Base-by-base conservation (phyloP, 2,888 invertebrate genomes). In the Adela reaumurella region DNA sequence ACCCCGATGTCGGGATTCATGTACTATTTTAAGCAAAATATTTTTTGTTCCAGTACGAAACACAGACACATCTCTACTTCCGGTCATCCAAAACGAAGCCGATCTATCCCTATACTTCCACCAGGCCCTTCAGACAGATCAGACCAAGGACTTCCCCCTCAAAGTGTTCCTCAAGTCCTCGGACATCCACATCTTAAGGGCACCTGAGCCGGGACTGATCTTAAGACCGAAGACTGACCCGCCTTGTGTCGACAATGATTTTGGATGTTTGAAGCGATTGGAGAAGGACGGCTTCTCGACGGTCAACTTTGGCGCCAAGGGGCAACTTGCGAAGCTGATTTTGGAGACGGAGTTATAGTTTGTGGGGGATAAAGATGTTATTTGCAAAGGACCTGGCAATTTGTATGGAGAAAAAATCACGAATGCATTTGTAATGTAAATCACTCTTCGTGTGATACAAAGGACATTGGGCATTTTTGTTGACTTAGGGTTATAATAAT, bases 141-240 rank as follows among this genome's bases (percentile, higher is more conserved):
- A 14, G 3, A 43, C 6, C 11, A 6, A 3, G 8, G 43, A 43
- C 17, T n/a, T 43, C 6, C 43, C 43, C 3, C 43, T 43, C 3
- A 17, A 19, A 17, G 91, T 92, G 60, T 72, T 89, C 8, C 74
- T 82, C 42, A 80, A 83, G 47, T 78, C 83, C 55, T 62, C 71
- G 20, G 74, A 85, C 50, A 65, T 90, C 49, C 92, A 91, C 67
- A 81, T 87, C 44, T 81, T 93, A 63, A 82, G 92, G 48, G 91
- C 89, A 19, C 87, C 90, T 6, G 95, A 94, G 64, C 92, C 93
- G 46, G 86, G 87, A 55, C 70, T 94, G 17, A 58, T 65, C 52
- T 58, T 63, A 55, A 50, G 48, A 17, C 45, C 41, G 43, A 59
- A 50, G 48, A 54, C 55, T 44, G 53, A 54, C 52, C 60, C 58